phyloP scores from a whole-genome alignment of 2,797 vertebrate genomes.

The Amphiprion clarkii region DNA sequence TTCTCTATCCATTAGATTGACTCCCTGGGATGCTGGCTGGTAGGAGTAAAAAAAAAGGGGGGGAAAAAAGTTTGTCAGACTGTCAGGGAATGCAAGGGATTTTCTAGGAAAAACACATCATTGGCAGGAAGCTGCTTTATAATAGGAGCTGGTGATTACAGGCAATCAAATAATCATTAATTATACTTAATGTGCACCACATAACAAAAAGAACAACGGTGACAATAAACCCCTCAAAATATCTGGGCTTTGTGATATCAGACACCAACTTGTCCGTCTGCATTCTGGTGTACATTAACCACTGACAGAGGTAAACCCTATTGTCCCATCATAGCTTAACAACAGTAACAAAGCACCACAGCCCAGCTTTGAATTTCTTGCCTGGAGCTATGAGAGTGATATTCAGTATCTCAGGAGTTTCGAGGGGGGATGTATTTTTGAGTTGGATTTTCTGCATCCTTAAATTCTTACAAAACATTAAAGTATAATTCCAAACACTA shows the following conservation, averaged over 20 bases:
- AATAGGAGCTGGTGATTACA: conserved; percentile 16
- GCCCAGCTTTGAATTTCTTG: neutral
- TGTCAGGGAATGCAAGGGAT: neutral
- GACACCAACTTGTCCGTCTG: neutral
- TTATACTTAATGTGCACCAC: conserved; percentile 2
- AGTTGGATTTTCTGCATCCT: too few relatives aligned
- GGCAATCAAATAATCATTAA: conserved; percentile 16
- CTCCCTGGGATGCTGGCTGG: neutral
- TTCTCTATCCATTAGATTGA: conserved; percentile 33
- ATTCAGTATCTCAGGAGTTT: too few relatives aligned
- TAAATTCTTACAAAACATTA: too few relatives aligned
- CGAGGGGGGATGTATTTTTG: too few relatives aligned
- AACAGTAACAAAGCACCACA: neutral
- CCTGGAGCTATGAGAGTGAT: too few relatives aligned
- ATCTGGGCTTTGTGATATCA: neutral
- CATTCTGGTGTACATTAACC: neutral
- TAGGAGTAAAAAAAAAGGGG: neutral
- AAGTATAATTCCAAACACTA: too few relatives aligned
- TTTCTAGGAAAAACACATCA: neutral
- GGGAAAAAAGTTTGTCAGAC: conserved; percentile 24
- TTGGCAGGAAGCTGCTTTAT: conserved; percentile 4
- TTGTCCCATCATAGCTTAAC: neutral
- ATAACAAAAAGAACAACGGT: neutral
- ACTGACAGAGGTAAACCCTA: neutral
- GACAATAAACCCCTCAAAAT: neutral